Evolutionary conservation across 2,888 invertebrate genomes (phyloP), one percentile per base, ranked within the genome.

Genomic region (Poecilus cupreus): DNA sequence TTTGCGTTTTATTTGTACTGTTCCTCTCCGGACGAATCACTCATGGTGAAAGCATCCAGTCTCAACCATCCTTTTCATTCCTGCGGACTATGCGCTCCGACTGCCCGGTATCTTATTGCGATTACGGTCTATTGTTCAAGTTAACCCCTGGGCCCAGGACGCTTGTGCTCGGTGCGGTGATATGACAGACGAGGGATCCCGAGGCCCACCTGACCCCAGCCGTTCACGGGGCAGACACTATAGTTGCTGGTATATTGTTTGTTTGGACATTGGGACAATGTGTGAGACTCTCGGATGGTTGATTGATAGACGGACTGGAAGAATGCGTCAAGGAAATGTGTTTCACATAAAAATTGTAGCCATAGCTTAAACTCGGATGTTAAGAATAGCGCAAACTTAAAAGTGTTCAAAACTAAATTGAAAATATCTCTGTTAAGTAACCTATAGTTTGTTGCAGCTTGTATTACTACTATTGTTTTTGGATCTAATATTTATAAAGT

Each of bases 51-150:
- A 32, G 6, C 8, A 5, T 32, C 32, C n/a, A 18, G 6, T 32
- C 32, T 32, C 32, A n/a, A 18, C 54, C 20, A 54, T 54, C 20
- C 54, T 22, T 54, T 22, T 22, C 54, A 54, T 54, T 54, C 20
- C 6, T 11, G 10, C 54, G 20, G 8, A 8, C 16, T 13, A 8
- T 49, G 22, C 54, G 11, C 20, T 20, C 54, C 60, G 13, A 43
- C 13, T n/a, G n/a, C 26, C 22, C 39, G 39, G 68, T 39, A 68
- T 68, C 68, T 68, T 39, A 68, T 68, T 68, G 68, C 68, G 68
- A 68, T 68, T 68, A 68, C 68, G n/a, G 37, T 8, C 18, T 20
- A 68, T 68, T 68, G 68, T 68, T 68, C 64, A 39, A 37, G 68
- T 10, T 16, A 68, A 68, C 39, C 39, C 39, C 39, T 10, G 68